A percentile compares a stretch with the other conserved stretches of the same genome.
Conservation (phyloP, 1,140 invertebrate genomes). For the Bombus confusus region DNA sequence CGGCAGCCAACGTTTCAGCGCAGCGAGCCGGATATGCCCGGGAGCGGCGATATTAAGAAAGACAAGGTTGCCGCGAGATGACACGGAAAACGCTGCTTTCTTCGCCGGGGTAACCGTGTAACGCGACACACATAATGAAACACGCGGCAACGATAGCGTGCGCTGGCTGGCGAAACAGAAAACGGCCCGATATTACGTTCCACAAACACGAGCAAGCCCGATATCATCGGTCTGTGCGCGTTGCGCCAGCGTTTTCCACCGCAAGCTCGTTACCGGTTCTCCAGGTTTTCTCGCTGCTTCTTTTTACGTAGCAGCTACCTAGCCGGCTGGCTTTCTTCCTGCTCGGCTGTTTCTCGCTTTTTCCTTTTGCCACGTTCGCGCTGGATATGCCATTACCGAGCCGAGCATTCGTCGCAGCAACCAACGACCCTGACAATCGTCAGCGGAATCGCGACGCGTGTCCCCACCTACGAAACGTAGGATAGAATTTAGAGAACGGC, state of each 20-base stretch:
- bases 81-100: constrained; percentile 24
- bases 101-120: constrained; percentile 5
- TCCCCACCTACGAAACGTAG: no score
- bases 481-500: background rate
- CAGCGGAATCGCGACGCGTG: background rate
- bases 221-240: background rate
- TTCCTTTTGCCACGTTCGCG: background rate
- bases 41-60: constrained; percentile 15
- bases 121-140: constrained; percentile 15
- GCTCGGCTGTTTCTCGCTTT: background rate
- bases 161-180: background rate
- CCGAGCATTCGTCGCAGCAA: background rate
- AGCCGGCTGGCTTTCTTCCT: background rate
- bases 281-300: constrained; percentile 58
- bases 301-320: constrained; percentile 24
- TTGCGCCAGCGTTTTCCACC: constrained; percentile 42
- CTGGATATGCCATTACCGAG: constrained; percentile 18
- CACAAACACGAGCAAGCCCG: constrained; percentile 47
- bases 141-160: background rate
- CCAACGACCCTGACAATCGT: background rate
- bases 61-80: constrained; percentile 15
- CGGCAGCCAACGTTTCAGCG: no score
- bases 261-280: constrained; percentile 64
- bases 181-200: constrained; percentile 26
- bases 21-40: background rate